phyloP scores from a whole-genome alignment of 2,113 vertebrate genomes.

The Gnathonemus echidnorhynchus region DNA sequence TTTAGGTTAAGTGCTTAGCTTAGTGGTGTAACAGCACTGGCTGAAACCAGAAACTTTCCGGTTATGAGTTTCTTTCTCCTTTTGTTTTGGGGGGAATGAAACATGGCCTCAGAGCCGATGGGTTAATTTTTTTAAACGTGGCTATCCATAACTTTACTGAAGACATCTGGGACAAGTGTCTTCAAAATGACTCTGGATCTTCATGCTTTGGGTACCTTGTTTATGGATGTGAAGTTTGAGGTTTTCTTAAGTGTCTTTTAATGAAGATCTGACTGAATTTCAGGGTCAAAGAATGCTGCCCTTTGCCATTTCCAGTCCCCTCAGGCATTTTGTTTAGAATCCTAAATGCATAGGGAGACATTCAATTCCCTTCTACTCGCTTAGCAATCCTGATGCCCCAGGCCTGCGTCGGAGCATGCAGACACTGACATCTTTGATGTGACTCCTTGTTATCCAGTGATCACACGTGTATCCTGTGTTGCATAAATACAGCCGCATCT shows the following conservation, averaged over 20 bases:
- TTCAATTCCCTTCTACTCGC: constrained; percentile 71
- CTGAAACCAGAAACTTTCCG: not conserved
- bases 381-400: constrained; percentile 77
- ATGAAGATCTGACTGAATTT: not conserved
- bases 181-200: not conserved
- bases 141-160: not conserved
- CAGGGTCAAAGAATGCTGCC: not conserved
- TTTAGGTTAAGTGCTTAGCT: not conserved
- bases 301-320: not conserved
- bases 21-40: not conserved
- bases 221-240: not conserved
- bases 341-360: constrained; percentile 63
- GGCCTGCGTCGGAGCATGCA: constrained; percentile 70
- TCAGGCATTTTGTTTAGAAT: constrained; percentile 65
- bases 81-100: not conserved
- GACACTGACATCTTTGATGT: constrained; percentile 70
- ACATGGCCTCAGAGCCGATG: not conserved
- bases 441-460: constrained; percentile 61
- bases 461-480: not conserved
- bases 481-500: not conserved
- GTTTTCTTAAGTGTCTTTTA: not conserved
- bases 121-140: not conserved
- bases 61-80: not conserved
- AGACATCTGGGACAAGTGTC: not conserved
- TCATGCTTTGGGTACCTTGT: not conserved